Evolutionary conservation across 2,113 vertebrate genomes (phyloP).

Genomic region (Lampris megalopsis): DNA sequence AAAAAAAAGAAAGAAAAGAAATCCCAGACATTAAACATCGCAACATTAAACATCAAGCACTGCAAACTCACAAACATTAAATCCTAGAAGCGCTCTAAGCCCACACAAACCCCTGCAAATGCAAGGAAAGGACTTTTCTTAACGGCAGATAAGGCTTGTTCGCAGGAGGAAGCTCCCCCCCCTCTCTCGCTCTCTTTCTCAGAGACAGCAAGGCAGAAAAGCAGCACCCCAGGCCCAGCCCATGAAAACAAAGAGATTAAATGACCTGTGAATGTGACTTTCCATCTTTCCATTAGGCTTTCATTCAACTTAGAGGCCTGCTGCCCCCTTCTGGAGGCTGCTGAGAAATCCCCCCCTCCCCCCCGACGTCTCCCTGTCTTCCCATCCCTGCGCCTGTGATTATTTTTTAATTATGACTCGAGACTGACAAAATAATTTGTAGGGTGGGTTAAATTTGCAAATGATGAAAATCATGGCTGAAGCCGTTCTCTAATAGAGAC

Average conservation of each 20-base stretch:
- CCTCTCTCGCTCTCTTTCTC: conserved; percentile 21
- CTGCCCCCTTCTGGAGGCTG: conserved; percentile 77
- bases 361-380: neutral
- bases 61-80: conserved; percentile 39
- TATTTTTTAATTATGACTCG: neutral
- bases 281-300: conserved; percentile 53
- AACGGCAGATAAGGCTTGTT: conserved; percentile 58
- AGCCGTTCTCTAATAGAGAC: neutral
- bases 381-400: neutral
- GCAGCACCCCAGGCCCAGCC: conserved; percentile 71
- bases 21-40: no score
- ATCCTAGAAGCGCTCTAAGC: conserved; percentile 55
- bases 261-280: conserved; percentile 83
- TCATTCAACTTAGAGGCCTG: conserved; percentile 59
- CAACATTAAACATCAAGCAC: no score
- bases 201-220: conserved; percentile 42
- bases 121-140: conserved; percentile 57
- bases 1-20: conserved; percentile 38
- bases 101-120: conserved; percentile 37
- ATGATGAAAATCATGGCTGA: neutral
- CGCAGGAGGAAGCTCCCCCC: conserved; percentile 25
- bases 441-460: conserved; percentile 4
- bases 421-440: neutral
- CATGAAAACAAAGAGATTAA: conserved; percentile 79
- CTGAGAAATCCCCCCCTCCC: conserved; percentile 1